Evolutionary conservation across 2,888 invertebrate species (phyloP), one percentile per base, ranked within the genome.

Genomic region (Colostygia pectinataria): DNA sequence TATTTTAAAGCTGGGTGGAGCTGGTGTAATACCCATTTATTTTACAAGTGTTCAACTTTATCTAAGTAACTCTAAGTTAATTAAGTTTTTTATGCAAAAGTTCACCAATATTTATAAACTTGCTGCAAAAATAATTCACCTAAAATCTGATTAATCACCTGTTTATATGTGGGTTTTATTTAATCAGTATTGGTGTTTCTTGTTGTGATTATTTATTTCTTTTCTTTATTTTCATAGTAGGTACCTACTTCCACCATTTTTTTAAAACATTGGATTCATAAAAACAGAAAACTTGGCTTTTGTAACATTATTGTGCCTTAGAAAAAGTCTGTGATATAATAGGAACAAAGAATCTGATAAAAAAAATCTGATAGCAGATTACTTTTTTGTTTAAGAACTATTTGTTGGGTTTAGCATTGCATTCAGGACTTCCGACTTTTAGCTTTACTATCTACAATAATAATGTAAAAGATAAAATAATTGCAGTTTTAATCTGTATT

Each of bases 11-110:
- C 56, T 63, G 63, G 51, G 63, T 51, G 55, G 53, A 58, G 42
- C 56, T 63, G 63, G 51, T 66, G 63, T 55, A 59, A 42, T 62
- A 53, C n/a, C n/a, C n/a, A n/a, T n/a, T 65, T 61, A 20, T 20
- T 20, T 1, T 20, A 52, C 45, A 61, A 61, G 36, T 58, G 52
- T 59, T 61, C 58, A 61, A 57, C 18, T 5, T 20, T 33, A 18
- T 20, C 9, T 9, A 15, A 1, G 15, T 15, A 15, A n/a, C n/a
- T 15, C 25, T 25, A 8, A 2, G 1, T 25, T 34, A 10, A 23
- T 7, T 23, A 13, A 20, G 23, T 12, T 34, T 23, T 13, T 3
- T 36, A 37, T 25, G n/a, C 15, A 25, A 27, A 36, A 20, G 29
- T 39, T 39, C 6, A 39, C 39, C 23, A 23, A n/a, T n/a, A n/a